These are phyloP conservation scores for Rhagophthalmus giganteus DNA, from an alignment of 2,888 invertebrate genomes.

Conservation along the genomic window DNA sequence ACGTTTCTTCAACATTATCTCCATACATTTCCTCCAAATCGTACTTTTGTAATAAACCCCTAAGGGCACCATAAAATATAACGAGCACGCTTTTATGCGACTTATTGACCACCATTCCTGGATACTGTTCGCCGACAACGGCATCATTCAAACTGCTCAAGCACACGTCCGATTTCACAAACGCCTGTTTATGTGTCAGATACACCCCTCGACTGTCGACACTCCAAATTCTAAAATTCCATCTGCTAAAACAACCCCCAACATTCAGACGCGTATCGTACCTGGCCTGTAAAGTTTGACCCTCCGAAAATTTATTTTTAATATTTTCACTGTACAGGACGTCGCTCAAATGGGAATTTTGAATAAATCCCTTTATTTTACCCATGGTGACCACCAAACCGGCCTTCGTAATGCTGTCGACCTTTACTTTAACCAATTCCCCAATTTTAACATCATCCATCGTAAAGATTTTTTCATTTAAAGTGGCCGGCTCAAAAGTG, in stretches of 20 bases:
- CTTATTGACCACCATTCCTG: constrained; percentile 61
- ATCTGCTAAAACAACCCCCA: too few relatives aligned
- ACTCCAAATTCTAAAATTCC: constrained; percentile 60
- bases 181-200: constrained; percentile 68
- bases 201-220: constrained; percentile 58
- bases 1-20: constrained; percentile 53
- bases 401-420: constrained; percentile 57
- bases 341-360: constrained; percentile 62
- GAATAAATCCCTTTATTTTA: constrained; percentile 61
- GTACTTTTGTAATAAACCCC: constrained; percentile 57
- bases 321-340: constrained; percentile 49
- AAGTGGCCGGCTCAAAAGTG: constrained; percentile 62
- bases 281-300: constrained; percentile 62
- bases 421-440: constrained; percentile 59
- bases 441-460: constrained; percentile 59
- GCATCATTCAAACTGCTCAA: constrained; percentile 60
- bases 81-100: constrained; percentile 58
- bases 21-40: constrained; percentile 38
- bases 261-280: constrained; percentile 36
- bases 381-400: constrained; percentile 60
- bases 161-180: constrained; percentile 61
- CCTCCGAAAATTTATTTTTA: constrained; percentile 61
- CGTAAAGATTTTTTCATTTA: constrained; percentile 63
- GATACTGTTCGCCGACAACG: constrained; percentile 58
- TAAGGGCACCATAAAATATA: constrained; percentile 63